Percentiles rank a stretch among this genome's conserved stretches.
Conservation (phyloP, 2,888 invertebrate species). For the Hydriomena furcata region DNA sequence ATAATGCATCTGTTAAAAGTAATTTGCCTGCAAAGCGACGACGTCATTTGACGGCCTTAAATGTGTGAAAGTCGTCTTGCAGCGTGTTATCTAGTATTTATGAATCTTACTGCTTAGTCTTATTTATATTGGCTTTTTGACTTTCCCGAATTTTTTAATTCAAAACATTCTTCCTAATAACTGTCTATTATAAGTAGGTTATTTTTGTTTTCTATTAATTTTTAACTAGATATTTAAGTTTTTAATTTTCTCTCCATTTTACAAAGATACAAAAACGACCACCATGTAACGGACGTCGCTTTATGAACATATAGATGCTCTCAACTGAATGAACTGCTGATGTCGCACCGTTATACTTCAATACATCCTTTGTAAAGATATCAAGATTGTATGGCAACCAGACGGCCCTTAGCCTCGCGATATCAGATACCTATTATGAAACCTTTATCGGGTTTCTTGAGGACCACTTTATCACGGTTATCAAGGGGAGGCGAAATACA, state of each 20-base stretch:
- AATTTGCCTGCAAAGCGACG: background rate
- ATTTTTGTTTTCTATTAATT: too few relatives aligned
- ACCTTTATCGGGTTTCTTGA: conserved; percentile 19
- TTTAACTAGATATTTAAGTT: too few relatives aligned
- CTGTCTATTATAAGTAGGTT: too few relatives aligned
- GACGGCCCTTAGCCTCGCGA: conserved; percentile 9
- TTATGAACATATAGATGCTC: background rate
- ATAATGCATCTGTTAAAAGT: background rate
- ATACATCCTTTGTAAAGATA: conserved; percentile 12
- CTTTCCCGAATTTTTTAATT: too few relatives aligned
- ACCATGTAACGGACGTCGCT: background rate
- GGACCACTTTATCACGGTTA: conserved; percentile 9
- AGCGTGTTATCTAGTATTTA: too few relatives aligned
- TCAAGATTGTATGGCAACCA: conserved; percentile 18
- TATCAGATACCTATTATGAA: conserved; percentile 18
- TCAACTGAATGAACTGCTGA: conserved; percentile 8
- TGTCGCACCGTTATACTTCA: conserved; percentile 4
- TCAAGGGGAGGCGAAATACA: conserved; percentile 1
- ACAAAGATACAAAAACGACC: too few relatives aligned
- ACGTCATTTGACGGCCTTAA: too few relatives aligned
- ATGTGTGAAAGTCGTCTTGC: too few relatives aligned
- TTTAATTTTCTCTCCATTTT: too few relatives aligned
- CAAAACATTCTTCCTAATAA: too few relatives aligned
- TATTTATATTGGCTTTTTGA: too few relatives aligned
- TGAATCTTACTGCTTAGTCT: too few relatives aligned